A percentile compares a stretch with the other conserved stretches of the same genome.
phyloP scores from a whole-genome alignment of 2,113 vertebrate species.

The Nestor notabilis region DNA sequence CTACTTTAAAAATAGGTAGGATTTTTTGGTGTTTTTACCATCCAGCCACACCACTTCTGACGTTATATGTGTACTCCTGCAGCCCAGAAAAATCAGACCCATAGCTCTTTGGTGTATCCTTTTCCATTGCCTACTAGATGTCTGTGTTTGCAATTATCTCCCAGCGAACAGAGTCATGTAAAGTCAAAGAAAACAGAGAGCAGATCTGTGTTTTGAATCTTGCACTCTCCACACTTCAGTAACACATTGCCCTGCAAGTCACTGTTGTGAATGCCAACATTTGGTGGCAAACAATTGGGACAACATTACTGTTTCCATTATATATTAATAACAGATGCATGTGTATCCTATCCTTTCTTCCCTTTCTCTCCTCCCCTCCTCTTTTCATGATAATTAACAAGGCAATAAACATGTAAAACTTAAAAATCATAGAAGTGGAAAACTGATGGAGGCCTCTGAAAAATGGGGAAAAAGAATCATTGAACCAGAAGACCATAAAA shows the following conservation, averaged over 20 bases:
- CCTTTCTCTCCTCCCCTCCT: not conserved
- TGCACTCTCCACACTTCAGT: not conserved
- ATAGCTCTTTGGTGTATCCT: not conserved
- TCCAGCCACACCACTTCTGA: not conserved
- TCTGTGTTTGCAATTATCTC: not conserved
- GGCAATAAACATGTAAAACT: constrained; percentile 51
- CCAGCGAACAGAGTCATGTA: not conserved
- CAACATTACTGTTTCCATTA: not conserved
- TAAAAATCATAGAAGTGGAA: constrained; percentile 55
- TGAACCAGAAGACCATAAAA: constrained; percentile 30
- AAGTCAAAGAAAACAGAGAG: constrained; percentile 28
- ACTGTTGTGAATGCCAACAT: not conserved
- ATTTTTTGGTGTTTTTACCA: not conserved
- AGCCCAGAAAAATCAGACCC: not conserved
- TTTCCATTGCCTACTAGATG: not conserved
- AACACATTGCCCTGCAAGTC: not conserved
- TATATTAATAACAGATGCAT: not conserved
- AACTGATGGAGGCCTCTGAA: constrained; percentile 45
- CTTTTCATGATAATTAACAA: constrained; percentile 40
- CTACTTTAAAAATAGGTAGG: not conserved
- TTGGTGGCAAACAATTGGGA: constrained; percentile 34
- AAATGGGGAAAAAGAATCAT: not conserved
- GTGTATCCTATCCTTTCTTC: constrained; percentile 1
- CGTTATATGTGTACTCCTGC: not conserved
- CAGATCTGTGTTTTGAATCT: constrained; percentile 14